Percentiles rank a stretch among this genome's conserved stretches.
Evolutionary conservation across 2,797 vertebrate genomes (phyloP).

Genomic region (Kryptolebias ocellatus): DNA sequence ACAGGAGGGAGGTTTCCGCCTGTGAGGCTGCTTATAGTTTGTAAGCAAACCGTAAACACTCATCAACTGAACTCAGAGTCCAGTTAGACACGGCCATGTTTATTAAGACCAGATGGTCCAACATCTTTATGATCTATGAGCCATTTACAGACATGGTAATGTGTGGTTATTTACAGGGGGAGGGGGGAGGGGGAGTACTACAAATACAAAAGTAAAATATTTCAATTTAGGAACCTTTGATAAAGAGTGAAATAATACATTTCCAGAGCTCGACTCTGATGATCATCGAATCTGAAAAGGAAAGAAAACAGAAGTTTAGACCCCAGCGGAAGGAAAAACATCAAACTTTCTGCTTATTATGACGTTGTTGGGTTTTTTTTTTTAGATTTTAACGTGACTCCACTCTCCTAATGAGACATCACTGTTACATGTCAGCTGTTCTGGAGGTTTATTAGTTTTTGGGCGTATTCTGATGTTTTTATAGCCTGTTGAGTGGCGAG

Average conservation of each 20-base stretch:
- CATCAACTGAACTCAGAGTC: not conserved
- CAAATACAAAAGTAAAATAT: slow-evolving; percentile 2
- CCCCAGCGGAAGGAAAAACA: not conserved
- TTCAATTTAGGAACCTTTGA: not conserved
- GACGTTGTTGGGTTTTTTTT: too few relatives aligned
- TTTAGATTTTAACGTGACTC: too few relatives aligned
- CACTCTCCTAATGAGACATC: too few relatives aligned
- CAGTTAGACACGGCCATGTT: not conserved
- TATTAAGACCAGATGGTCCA: slow-evolving; percentile 23
- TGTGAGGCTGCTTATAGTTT: not conserved
- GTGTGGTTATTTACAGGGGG: slow-evolving; percentile 12
- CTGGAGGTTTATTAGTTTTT: too few relatives aligned
- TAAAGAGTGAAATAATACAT: not conserved
- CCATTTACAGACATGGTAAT: slow-evolving; percentile 27
- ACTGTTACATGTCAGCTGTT: too few relatives aligned
- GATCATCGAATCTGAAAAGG: slow-evolving; percentile 40
- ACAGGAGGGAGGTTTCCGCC: not conserved
- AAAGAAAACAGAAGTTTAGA: not conserved
- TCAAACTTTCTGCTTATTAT: not conserved
- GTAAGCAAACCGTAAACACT: not conserved
- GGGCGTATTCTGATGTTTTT: too few relatives aligned
- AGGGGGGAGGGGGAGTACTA: not conserved
- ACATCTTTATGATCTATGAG: not conserved
- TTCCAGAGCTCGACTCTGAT: not conserved
- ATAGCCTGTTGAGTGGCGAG: too few relatives aligned